Evolutionary conservation across 2,797 vertebrate genomes (phyloP).

Genomic region (Argya squamiceps): DNA sequence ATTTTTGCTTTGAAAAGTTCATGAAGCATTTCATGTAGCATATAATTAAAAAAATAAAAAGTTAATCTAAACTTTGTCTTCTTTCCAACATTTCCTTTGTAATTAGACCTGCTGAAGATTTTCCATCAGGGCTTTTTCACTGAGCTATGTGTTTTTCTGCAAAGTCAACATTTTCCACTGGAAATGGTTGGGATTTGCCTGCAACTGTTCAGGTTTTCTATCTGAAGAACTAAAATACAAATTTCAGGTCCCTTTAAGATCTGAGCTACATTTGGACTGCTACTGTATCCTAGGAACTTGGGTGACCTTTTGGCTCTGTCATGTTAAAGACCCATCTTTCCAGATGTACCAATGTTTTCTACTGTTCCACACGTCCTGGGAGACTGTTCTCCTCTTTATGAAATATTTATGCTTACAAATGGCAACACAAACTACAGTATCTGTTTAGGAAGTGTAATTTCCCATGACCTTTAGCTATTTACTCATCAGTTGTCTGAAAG

Average conservation of each 20-base stretch:
- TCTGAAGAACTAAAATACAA: background rate
- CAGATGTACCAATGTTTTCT: background rate
- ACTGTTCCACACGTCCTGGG: background rate
- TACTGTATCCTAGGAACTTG: background rate
- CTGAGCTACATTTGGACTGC: background rate
- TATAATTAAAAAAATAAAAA: slow-evolving; percentile 31
- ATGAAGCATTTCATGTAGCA: background rate
- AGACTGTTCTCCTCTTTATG: background rate
- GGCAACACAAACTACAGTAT: background rate
- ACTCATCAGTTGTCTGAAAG: background rate
- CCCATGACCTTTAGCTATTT: background rate
- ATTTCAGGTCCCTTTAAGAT: background rate
- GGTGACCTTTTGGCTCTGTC: background rate
- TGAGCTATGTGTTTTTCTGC: background rate
- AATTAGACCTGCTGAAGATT: slow-evolving; percentile 13
- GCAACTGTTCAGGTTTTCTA: background rate
- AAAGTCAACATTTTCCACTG: slow-evolving; percentile 41
- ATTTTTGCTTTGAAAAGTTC: background rate
- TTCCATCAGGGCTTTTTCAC: slow-evolving; percentile 16
- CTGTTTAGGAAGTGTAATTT: background rate
- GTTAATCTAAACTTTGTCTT: slow-evolving; percentile 11
- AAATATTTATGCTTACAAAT: background rate
- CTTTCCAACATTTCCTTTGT: slow-evolving; percentile 18
- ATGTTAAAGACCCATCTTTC: background rate
- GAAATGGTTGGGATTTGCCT: slow-evolving; percentile 28